Evolutionary conservation across 23 tunicate species (phyloP).

Genomic region (Clavelina lepadiformis): DNA sequence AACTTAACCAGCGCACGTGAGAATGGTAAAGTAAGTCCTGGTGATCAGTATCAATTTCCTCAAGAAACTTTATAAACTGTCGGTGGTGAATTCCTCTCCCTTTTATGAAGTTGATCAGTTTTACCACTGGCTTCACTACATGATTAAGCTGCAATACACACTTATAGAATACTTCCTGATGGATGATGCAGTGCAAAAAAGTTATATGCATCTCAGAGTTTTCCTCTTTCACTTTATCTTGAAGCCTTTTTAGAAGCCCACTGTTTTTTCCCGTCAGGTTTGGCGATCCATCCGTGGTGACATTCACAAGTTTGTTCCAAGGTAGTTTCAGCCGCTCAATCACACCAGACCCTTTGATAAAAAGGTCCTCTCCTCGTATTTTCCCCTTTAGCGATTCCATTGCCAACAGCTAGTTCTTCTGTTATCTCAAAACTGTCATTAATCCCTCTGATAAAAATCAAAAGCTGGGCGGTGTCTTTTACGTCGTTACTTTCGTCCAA

Average conservation of each 20-base stretch:
- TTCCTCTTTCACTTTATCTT: constrained; percentile 18
- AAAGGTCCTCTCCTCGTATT: constrained; percentile 21
- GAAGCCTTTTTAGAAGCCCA: constrained; percentile 32
- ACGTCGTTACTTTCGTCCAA: constrained; percentile 27
- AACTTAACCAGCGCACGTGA: constrained; percentile 31
- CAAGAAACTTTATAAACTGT: constrained; percentile 25
- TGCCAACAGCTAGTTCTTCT: constrained; percentile 33
- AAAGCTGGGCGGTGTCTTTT: constrained; percentile 32
- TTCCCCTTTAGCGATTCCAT: constrained; percentile 21
- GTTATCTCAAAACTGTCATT: constrained; percentile 27
- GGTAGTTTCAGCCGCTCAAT: constrained; percentile 10
- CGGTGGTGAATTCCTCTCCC: constrained; percentile 30
- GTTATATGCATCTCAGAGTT: constrained; percentile 7
- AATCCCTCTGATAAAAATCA: constrained; percentile 26
- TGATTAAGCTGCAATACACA: constrained; percentile 27
- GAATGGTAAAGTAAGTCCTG: constrained; percentile 32
- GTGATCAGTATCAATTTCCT: constrained; percentile 23
- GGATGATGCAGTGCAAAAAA: constrained; percentile 25
- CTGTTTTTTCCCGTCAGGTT: constrained; percentile 27
- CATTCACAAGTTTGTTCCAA: constrained; percentile 15
- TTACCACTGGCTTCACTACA: constrained; percentile 37
- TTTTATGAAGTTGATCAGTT: constrained; percentile 23
- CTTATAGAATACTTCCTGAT: constrained; percentile 17
- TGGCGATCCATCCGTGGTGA: constrained; percentile 39
- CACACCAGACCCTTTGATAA: constrained; percentile 13